phyloP scores from a whole-genome alignment of 1,140 invertebrate genomes.

The Luehdorfia chinensis region DNA sequence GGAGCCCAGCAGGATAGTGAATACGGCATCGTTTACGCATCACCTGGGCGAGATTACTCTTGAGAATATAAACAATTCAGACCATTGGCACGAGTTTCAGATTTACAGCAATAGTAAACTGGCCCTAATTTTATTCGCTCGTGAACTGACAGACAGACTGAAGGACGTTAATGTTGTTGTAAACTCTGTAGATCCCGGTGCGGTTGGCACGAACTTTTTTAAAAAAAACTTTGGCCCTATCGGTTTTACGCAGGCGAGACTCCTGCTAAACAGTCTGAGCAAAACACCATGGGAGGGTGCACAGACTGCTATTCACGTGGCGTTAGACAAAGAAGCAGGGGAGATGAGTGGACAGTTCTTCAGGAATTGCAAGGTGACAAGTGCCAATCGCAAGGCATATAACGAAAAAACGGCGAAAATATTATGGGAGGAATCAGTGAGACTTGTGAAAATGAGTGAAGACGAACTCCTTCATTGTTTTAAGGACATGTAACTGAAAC shows the following conservation, averaged over 20 bases:
- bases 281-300: constrained; percentile 55
- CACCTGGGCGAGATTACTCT: constrained; percentile 78
- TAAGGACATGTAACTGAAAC: no score
- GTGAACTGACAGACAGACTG: constrained; percentile 79
- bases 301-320: constrained; percentile 47
- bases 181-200: constrained; percentile 79
- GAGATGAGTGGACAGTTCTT: constrained; percentile 58
- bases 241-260: constrained; percentile 26
- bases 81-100: constrained; percentile 74
- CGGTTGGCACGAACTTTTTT: constrained; percentile 78
- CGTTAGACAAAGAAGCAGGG: constrained; percentile 36
- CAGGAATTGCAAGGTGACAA: constrained; percentile 32
- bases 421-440: constrained; percentile 37
- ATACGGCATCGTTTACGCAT: constrained; percentile 81
- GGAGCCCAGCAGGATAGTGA: constrained; percentile 81
- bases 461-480: constrained; percentile 32
- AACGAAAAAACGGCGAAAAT: no score
- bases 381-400: constrained; percentile 21
- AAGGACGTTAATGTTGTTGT: constrained; percentile 77
- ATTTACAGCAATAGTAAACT: constrained; percentile 84
- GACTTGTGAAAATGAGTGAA: constrained; percentile 32
- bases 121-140: constrained; percentile 82
- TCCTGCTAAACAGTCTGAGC: constrained; percentile 36
- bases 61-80: constrained; percentile 79
- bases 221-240: constrained; percentile 24